These are phyloP conservation scores for Chiridota heheva DNA, from an alignment of 35 echinoderm and acorn worm genomes.

Conservation along the genomic window DNA sequence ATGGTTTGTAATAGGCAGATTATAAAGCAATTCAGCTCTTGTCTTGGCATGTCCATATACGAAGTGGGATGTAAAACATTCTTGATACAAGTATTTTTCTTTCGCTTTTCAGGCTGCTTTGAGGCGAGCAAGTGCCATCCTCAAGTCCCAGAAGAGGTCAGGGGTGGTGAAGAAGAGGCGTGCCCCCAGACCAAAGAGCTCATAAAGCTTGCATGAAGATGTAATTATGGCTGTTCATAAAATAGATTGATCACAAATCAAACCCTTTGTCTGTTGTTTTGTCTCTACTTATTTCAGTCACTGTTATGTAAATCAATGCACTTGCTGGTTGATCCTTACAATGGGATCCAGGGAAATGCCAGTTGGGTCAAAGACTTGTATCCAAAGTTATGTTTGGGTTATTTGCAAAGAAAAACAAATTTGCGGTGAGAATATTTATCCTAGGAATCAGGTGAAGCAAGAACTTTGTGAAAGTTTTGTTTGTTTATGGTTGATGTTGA, in stretches of 20 bases:
- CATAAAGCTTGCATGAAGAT: slow-evolving; percentile 12
- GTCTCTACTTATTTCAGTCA: too few relatives aligned
- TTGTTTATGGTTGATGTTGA: neutral
- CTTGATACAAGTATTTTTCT: neutral
- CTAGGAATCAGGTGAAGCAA: neutral
- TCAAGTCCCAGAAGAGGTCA: slow-evolving; percentile 85
- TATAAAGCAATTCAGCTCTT: too few relatives aligned
- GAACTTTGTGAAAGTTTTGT: neutral
- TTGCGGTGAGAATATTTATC: neutral
- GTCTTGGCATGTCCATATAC: too few relatives aligned
- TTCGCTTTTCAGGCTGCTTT: slow-evolving; percentile 75
- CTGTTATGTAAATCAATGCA: neutral
- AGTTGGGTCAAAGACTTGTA: neutral
- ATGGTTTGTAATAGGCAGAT: too few relatives aligned
- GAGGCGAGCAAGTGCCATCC: slow-evolving; percentile 83
- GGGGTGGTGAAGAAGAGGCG: slow-evolving; percentile 73
- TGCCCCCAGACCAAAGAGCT: slow-evolving; percentile 47
- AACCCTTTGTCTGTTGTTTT: neutral
- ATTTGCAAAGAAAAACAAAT: neutral
- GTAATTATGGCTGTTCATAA: neutral
- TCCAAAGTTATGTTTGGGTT: neutral
- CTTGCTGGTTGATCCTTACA: neutral
- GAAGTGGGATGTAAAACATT: too few relatives aligned
- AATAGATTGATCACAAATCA: neutral
- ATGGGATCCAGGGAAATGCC: neutral